Base-by-base conservation (phyloP, 2,888 invertebrate species). In the Eupeodes luniger region DNA sequence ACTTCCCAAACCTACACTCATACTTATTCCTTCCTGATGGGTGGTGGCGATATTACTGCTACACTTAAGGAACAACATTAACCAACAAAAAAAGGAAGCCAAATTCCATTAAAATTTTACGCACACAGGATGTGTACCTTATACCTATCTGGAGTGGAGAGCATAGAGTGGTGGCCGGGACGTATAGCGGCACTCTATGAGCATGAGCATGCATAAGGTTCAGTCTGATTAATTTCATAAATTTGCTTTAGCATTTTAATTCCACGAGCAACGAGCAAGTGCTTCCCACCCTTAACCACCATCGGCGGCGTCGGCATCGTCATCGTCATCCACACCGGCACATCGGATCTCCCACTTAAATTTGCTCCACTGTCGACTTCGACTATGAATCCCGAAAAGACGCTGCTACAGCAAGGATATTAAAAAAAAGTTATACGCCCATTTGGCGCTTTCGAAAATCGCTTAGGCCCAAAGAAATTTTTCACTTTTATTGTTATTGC, bases 401-500 rank as follows among this genome's bases (percentile, higher is more conserved):
- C 69, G 89, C 70, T 36, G 69, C 51, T 55, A 19, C 78, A 74
- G 81, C 79, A 82, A 75, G 82, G 78, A 81, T 82, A 89, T 89
- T 89, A 82, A 89, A 85, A 89, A 66, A 81, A 89, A 89, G 89
- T 89, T 89, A 85, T 89, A 89, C 89, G 81, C 85, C 89, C 89
- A 89, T 89, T 89, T 89, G 89, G 89, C 81, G 89, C 89, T 89
- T 89, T 89, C 89, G 89, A 89, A 89, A 85, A 89, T 89, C 89
- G 89, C 85, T 89, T 89, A 89, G 89, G 89, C 89, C 81, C 81
- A 82, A 67, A 76, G 85, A 89, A 89, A 89, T 89, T 89, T 89
- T 89, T 89, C 89, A 89, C 89, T 89, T 89, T 89, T 89, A 89
- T 89, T 89, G 89, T 89, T 89, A 89, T 89, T 89, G 89, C 89